A percentile compares a stretch with the other conserved stretches of the same genome.
Evolutionary conservation across 2,888 invertebrate genomes (phyloP).

Genomic region (Drosophila mettleri): DNA sequence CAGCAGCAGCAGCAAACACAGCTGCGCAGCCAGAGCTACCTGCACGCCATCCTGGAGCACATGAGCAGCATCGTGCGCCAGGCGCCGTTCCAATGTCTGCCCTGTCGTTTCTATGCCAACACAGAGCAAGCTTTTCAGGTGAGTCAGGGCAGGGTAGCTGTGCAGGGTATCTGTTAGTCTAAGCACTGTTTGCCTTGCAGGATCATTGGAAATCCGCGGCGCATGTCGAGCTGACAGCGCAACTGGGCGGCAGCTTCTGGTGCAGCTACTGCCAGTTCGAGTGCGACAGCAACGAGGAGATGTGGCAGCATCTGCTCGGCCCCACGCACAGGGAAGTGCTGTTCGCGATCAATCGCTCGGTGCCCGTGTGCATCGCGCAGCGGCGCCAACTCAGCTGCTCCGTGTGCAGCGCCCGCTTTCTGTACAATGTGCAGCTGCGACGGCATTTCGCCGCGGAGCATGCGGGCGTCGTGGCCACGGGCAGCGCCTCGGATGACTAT

Average conservation of each 20-base stretch:
- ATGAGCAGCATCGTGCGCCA: slow-evolving; percentile 92
- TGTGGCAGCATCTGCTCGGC: slow-evolving; percentile 89
- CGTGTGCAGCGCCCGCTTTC: slow-evolving; percentile 89
- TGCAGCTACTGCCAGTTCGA: slow-evolving; percentile 91
- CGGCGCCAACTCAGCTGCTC: slow-evolving; percentile 88
- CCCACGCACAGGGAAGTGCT: slow-evolving; percentile 90
- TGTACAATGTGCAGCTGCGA: slow-evolving; percentile 91
- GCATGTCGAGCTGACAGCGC: slow-evolving; percentile 85
- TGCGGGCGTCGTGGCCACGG: slow-evolving; percentile 86
- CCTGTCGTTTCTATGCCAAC: slow-evolving; percentile 94
- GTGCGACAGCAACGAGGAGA: slow-evolving; percentile 87
- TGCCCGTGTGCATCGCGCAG: slow-evolving; percentile 91
- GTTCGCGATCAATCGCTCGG: slow-evolving; percentile 91
- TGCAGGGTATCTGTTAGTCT: not conserved
- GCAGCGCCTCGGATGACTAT: slow-evolving; percentile 88
- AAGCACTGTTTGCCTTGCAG: slow-evolving; percentile 80
- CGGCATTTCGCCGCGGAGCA: slow-evolving; percentile 85
- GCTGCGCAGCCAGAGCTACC: slow-evolving; percentile 71
- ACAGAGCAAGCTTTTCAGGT: slow-evolving; percentile 88
- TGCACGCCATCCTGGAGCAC: slow-evolving; percentile 90
- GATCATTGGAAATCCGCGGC: slow-evolving; percentile 89
- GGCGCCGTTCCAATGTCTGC: slow-evolving; percentile 93
- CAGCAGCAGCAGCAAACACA: slow-evolving; percentile 85
- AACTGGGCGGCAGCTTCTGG: slow-evolving; percentile 88
- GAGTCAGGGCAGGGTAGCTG: not conserved